These are phyloP conservation scores for Penelope pileata DNA, from an alignment of 2,113 vertebrate species.

Conservation along the genomic window DNA sequence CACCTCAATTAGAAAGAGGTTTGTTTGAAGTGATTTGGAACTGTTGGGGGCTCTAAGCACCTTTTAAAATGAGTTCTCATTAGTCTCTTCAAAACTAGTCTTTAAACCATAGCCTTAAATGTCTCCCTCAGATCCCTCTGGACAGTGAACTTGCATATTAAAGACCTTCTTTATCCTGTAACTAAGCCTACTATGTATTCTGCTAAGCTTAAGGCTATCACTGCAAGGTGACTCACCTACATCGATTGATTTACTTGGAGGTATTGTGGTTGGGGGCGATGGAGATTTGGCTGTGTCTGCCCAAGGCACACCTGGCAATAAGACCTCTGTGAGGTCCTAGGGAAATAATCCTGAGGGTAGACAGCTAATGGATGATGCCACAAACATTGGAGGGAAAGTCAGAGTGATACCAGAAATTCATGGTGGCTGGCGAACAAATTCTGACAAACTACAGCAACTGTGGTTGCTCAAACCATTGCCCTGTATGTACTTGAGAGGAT, in stretches of 20 bases:
- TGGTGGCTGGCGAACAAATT: neutral
- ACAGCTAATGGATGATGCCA: neutral
- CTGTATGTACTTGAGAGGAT: neutral
- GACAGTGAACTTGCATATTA: conserved; percentile 28
- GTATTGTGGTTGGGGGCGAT: neutral
- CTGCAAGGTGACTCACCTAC: conserved; percentile 26
- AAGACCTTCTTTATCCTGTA: neutral
- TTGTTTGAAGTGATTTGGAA: conserved; percentile 1
- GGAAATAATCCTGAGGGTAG: neutral
- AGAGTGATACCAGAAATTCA: neutral
- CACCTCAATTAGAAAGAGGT: neutral
- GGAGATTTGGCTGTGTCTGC: neutral
- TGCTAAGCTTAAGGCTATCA: neutral
- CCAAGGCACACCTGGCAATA: neutral
- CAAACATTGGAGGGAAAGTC: neutral
- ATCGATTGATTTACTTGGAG: neutral
- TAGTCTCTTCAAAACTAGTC: conserved; percentile 28
- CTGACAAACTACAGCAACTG: neutral
- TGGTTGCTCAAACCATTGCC: neutral
- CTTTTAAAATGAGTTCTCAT: conserved; percentile 27
- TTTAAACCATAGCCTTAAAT: neutral
- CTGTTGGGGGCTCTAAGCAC: neutral
- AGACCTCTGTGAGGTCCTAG: neutral
- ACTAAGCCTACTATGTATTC: neutral
- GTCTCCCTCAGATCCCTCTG: conserved; percentile 9